Percentiles rank a stretch among this genome's conserved stretches.
Conservation (phyloP, 2,797 vertebrate genomes). For the Apogon talboti region DNA sequence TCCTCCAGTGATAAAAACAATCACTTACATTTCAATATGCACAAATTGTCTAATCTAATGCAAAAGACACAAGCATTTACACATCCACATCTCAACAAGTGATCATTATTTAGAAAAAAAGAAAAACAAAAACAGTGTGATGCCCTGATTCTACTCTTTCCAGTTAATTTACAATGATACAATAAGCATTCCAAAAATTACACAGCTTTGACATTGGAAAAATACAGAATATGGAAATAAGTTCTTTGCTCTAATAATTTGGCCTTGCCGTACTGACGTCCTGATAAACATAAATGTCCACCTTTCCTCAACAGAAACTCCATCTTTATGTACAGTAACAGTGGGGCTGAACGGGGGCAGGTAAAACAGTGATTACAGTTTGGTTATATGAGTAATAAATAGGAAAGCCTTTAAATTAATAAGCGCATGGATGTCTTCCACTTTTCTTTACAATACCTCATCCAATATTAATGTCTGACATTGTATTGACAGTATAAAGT, state of each 20-base stretch:
- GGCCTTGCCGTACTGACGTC: conserved; percentile 13
- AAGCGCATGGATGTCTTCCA: conserved; percentile 14
- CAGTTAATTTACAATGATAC: conserved; percentile 44
- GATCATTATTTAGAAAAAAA: conserved; percentile 19
- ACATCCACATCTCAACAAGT: conserved; percentile 52
- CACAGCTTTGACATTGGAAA: conserved; percentile 59
- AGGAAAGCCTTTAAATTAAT: conserved; percentile 4
- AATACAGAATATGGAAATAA: conserved; percentile 69
- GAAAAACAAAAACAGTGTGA: conserved; percentile 23
- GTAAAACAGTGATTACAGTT: conserved; percentile 8
- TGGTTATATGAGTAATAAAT: conserved; percentile 18
- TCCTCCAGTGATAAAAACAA: conserved; percentile 38
- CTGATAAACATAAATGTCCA: not conserved
- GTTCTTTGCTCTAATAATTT: conserved; percentile 37
- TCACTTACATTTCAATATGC: conserved; percentile 43
- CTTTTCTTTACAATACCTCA: no score
- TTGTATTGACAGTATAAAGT: not conserved
- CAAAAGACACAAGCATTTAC: conserved; percentile 59
- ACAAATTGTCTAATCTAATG: conserved; percentile 50
- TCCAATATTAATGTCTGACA: no score
- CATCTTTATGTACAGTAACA: conserved; percentile 44
- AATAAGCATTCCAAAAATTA: conserved; percentile 52
- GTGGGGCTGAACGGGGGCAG: conserved; percentile 3
- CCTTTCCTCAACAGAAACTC: conserved; percentile 18
- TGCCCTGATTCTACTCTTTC: conserved; percentile 49